Base-by-base conservation (phyloP, 2,797 vertebrate genomes). In the Menidia menidia region DNA sequence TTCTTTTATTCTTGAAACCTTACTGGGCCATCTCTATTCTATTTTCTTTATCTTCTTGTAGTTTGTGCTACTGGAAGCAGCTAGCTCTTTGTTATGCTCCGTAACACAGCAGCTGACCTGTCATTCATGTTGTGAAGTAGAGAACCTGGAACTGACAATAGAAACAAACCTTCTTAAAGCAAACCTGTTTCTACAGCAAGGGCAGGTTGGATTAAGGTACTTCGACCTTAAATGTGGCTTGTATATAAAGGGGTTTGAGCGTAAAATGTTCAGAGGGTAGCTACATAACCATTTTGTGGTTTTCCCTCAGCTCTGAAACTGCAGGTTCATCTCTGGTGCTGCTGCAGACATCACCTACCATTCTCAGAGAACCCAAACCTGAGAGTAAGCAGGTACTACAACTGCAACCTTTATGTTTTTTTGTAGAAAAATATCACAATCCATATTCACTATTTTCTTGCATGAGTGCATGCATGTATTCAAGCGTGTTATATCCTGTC, bases 151-250 rank as follows among this genome's bases (percentile, higher is more conserved):
- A 86, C 60, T 91, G 39, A 68, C 88, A 13, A 85, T 94, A 78
- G 94, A 96, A 78, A 91, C 88, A 45, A 94, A 84, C 77, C 94
- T 98, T 77, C 93, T 96, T 10, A 91, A 95, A 84, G 94, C 95
- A 53, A 90, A 82, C 19, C 75, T 97, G 43, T 93, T 90, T 83
- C 88, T 95, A 73, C 96, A 97, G 88, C 95, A 94, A 69, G 94
- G 95, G 80, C 87, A 83, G 55, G 78, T 89, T n/a, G 88, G 94
- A 13, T 78, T 88, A 43, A 96, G 96, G 97, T 95, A 57, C 3
- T 1, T 6, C 0, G 2, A 3, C 25, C 9, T 52, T 48, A 25
- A 42, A 2, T 16, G 14, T 63, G 1, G 18, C 6, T 4, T 53
- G 12, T 73, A 41, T 76, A 14, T 73, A 8, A 71, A 10, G 1